Percentiles rank a stretch among this genome's conserved stretches.
phyloP scores from a whole-genome alignment of 2,797 vertebrate species.

The Hydrophis major region DNA sequence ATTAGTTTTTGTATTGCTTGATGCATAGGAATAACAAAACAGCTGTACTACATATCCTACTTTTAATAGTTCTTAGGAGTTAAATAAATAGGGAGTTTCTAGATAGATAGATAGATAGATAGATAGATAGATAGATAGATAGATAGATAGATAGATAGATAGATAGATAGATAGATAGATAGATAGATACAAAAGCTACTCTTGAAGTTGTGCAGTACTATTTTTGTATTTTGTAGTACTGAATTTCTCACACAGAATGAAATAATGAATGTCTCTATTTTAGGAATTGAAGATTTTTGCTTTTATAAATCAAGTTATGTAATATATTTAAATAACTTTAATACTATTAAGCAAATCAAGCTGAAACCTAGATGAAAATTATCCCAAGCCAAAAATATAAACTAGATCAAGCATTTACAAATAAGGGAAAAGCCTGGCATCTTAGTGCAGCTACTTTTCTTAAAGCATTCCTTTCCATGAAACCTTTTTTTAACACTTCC shows the following conservation, averaged over 20 bases:
- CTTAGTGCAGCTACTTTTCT: slow-evolving; percentile 36
- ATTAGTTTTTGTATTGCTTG: background rate
- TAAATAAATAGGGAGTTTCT: background rate
- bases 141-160: no score
- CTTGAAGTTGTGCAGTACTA: background rate
- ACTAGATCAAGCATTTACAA: slow-evolving; percentile 27
- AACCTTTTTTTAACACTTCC: slow-evolving; percentile 49
- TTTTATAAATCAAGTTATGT: background rate
- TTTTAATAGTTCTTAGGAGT: background rate
- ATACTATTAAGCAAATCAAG: slow-evolving; percentile 17
- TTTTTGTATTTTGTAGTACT: background rate
- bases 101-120: no score
- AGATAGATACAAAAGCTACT: background rate
- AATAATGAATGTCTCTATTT: background rate
- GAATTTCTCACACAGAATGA: background rate
- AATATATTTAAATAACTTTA: background rate
- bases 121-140: no score
- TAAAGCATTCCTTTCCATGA: slow-evolving; percentile 49
- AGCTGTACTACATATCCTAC: background rate
- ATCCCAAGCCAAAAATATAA: slow-evolving; percentile 13
- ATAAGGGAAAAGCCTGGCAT: slow-evolving; percentile 23
- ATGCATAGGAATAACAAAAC: background rate
- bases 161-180: no score
- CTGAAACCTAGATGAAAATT: background rate
- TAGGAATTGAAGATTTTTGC: background rate